phyloP scores from a whole-genome alignment of 2,113 vertebrate genomes.

The Murina feae region DNA sequence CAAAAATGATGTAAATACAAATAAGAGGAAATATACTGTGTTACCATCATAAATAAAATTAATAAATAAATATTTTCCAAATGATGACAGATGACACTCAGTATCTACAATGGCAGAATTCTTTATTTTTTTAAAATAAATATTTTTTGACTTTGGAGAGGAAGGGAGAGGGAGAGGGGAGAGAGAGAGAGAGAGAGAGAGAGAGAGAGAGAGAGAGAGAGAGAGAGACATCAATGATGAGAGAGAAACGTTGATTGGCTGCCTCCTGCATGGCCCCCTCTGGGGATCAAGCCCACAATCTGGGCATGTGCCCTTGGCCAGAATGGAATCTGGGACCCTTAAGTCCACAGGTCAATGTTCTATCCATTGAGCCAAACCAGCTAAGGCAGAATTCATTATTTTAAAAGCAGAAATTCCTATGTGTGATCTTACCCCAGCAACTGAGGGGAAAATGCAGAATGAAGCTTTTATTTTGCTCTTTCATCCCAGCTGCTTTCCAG shows the following conservation, averaged over 20 bases:
- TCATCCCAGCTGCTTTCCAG: not conserved
- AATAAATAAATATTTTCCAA: not conserved
- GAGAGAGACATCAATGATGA: no score
- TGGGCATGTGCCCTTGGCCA: no score
- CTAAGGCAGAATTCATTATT: not conserved
- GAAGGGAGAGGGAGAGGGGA: no score
- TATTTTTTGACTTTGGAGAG: no score
- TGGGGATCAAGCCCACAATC: no score
- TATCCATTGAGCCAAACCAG: no score
- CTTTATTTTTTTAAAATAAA: not conserved
- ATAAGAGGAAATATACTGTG: not conserved
- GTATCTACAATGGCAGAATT: not conserved
- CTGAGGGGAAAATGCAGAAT: slow-evolving; percentile 37
- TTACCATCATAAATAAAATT: not conserved
- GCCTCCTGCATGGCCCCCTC: no score
- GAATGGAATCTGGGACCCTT: no score
- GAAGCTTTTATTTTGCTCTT: slow-evolving; percentile 48
- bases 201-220: no score
- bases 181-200: no score
- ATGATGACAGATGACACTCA: not conserved
- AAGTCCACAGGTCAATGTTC: no score
- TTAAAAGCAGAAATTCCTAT: not conserved
- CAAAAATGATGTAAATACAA: not conserved
- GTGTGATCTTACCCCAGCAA: not conserved
- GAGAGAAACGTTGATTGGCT: no score